Conservation (phyloP, 2,888 invertebrate genomes). For the Nezara viridula region DNA sequence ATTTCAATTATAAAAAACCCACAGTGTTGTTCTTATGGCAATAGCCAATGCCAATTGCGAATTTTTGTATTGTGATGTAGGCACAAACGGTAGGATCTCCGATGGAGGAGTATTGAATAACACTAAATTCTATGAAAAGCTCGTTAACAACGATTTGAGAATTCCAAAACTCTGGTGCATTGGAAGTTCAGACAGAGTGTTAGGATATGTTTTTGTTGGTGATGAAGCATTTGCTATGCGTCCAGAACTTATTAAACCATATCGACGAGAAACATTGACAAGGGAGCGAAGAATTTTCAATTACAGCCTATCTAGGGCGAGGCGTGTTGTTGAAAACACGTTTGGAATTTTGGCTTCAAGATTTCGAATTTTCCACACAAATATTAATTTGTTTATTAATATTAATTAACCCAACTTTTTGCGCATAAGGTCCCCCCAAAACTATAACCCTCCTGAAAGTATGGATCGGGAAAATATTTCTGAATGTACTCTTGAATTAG, state of each 20-base stretch:
- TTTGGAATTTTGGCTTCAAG: constrained; percentile 52
- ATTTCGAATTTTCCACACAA: constrained; percentile 50
- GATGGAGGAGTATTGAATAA: constrained; percentile 52
- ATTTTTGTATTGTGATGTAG: constrained; percentile 57
- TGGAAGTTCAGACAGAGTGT: background rate
- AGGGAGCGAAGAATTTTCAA: constrained; percentile 59
- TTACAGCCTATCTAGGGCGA: constrained; percentile 42
- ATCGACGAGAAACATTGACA: constrained; percentile 34
- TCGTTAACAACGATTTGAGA: constrained; percentile 4
- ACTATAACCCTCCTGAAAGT: background rate
- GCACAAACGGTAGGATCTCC: constrained; percentile 50
- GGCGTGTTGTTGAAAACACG: constrained; percentile 28
- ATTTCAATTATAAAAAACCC: constrained; percentile 66
- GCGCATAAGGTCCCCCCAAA: constrained; percentile 17
- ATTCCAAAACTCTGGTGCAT: background rate
- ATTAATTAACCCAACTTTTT: background rate
- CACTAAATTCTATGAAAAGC: constrained; percentile 52
- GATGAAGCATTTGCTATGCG: constrained; percentile 59
- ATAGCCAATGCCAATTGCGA: constrained; percentile 55
- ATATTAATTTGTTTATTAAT: constrained; percentile 26
- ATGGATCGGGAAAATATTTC: constrained; percentile 37
- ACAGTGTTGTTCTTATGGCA: constrained; percentile 65
- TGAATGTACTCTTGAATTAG: constrained; percentile 49
- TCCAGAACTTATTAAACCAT: constrained; percentile 52
- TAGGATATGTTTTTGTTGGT: constrained; percentile 48